Conservation (phyloP, 2,113 vertebrate genomes). For the Prionailurus bengalensis region DNA sequence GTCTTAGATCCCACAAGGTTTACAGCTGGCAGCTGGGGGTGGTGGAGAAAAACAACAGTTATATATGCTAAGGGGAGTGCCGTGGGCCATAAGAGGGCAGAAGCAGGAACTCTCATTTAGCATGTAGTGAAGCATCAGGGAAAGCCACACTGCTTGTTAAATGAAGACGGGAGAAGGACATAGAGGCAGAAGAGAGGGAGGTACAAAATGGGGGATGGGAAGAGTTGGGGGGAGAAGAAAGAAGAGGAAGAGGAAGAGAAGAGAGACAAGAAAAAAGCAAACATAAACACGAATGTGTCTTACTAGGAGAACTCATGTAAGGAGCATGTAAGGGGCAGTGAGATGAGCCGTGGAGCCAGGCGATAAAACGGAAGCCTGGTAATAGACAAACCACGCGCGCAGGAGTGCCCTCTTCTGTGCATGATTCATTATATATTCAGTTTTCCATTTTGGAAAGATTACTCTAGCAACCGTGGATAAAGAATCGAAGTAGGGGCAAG, state of each 20-base stretch:
- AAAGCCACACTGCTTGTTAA: background rate
- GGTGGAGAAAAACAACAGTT: background rate
- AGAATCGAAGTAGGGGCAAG: background rate
- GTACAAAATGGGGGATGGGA: background rate
- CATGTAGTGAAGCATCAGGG: background rate
- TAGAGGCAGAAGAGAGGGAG: background rate
- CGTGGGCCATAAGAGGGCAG: fast-evolving
- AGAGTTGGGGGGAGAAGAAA: background rate
- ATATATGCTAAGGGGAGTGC: background rate
- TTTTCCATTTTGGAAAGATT: background rate
- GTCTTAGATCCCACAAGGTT: background rate
- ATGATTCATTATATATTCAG: background rate
- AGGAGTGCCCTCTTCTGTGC: background rate
- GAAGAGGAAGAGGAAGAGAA: background rate
- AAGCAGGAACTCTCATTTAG: background rate
- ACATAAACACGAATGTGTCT: background rate
- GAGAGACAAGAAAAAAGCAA: background rate
- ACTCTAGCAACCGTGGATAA: background rate
- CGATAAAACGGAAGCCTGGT: background rate
- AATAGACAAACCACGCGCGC: background rate
- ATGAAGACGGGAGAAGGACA: background rate
- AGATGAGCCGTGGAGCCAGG: background rate
- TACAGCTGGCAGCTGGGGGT: background rate
- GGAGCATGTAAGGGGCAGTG: background rate
- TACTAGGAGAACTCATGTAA: background rate